A percentile compares a stretch with the other conserved stretches of the same genome.
Conservation (phyloP, 2,113 vertebrate genomes). For the Gobiocypris rarus region DNA sequence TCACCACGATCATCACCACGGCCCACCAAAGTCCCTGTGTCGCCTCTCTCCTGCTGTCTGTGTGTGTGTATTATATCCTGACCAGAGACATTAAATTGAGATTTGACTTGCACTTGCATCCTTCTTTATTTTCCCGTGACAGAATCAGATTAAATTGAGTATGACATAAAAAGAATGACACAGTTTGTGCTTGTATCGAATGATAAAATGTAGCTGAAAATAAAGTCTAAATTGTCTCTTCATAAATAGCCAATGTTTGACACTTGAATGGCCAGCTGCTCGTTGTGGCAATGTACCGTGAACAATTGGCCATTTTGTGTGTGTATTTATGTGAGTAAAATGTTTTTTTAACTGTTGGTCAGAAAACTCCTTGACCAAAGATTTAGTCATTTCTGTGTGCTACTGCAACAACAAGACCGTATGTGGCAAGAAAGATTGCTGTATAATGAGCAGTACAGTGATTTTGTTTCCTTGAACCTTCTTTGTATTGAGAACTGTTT, state of each 20-base stretch:
- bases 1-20: too few species aligned
- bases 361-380: neutral
- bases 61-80: too few species aligned
- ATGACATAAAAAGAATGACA: neutral
- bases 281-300: neutral
- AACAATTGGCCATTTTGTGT: neutral
- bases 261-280: slow-evolving; percentile 2
- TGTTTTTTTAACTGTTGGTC: neutral
- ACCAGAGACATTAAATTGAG: too few species aligned
- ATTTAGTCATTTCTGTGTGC: too few species aligned
- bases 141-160: neutral
- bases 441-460: neutral
- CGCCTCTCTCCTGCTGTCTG: too few species aligned
- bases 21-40: too few species aligned
- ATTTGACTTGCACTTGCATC: too few species aligned
- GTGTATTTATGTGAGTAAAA: neutral
- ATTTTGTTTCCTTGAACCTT: neutral
- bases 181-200: neutral
- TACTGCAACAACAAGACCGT: neutral
- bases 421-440: neutral
- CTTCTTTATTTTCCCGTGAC: too few species aligned
- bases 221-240: neutral
- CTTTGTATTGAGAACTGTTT: too few species aligned
- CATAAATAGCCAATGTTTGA: neutral
- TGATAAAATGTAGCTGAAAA: neutral